phyloP scores from a whole-genome alignment of 1,140 invertebrate species.

The Drosophila kikkawai region DNA sequence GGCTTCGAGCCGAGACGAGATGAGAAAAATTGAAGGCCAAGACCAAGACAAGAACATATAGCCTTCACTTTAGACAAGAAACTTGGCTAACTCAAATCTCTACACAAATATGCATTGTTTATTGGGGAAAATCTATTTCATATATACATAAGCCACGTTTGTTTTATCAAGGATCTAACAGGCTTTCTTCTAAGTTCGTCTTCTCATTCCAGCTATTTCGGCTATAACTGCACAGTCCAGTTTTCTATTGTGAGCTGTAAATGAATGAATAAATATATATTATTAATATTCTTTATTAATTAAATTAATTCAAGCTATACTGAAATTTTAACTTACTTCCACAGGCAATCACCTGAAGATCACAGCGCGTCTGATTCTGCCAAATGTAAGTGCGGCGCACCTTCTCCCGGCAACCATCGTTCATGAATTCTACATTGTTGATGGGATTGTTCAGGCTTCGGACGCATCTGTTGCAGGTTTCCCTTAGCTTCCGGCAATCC shows the following conservation, averaged over 20 bases:
- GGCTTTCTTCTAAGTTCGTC: slow-evolving; percentile 9
- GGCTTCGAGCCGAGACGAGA: slow-evolving; percentile 15
- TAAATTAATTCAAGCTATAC: background rate
- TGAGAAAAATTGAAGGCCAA: slow-evolving; percentile 41
- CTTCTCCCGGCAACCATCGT: slow-evolving; percentile 47
- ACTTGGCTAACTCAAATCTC: slow-evolving; percentile 22
- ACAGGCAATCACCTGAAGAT: slow-evolving; percentile 44
- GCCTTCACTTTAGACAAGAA: slow-evolving; percentile 10
- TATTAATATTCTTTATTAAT: background rate
- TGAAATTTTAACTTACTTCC: slow-evolving; percentile 8
- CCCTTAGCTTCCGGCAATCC: slow-evolving; percentile 34
- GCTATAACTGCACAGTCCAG: slow-evolving; percentile 25
- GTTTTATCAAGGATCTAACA: background rate
- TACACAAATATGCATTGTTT: slow-evolving; percentile 37
- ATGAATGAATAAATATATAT: background rate
- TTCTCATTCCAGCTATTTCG: slow-evolving; percentile 24
- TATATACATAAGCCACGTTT: slow-evolving; percentile 13
- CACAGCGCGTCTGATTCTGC: slow-evolving; percentile 38
- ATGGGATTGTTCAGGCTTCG: slow-evolving; percentile 1
- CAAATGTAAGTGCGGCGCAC: slow-evolving; percentile 19
- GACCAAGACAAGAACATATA: slow-evolving; percentile 25
- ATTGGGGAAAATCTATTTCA: slow-evolving; percentile 25
- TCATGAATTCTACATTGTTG: slow-evolving; percentile 33
- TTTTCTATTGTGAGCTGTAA: slow-evolving; percentile 21
- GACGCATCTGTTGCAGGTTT: slow-evolving; percentile 28